Conservation (phyloP, 2,888 invertebrate genomes). For the Catocala sponsa region DNA sequence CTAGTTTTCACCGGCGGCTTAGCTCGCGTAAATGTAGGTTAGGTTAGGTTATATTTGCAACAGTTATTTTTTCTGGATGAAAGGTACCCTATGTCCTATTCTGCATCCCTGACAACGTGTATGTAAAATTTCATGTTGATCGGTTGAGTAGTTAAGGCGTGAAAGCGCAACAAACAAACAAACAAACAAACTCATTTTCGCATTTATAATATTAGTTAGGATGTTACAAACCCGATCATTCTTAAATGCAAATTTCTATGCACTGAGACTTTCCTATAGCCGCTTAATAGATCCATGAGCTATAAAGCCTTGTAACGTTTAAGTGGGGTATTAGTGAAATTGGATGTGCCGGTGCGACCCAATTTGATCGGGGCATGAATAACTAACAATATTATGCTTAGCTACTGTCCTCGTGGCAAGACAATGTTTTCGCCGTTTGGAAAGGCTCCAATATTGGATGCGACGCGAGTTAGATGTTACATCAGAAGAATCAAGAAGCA, state of each 20-base stretch:
- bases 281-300: conserved; percentile 42
- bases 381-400: conserved; percentile 42
- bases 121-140: no score
- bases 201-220: no score
- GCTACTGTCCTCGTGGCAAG: conserved; percentile 45
- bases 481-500: no score
- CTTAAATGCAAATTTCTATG: conserved; percentile 49
- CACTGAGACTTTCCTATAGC: conserved; percentile 26
- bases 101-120: no score
- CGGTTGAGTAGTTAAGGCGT: no score
- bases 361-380: conserved; percentile 19
- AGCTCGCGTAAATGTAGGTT: no score
- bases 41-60: no score
- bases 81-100: no score
- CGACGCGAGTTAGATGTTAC: conserved; percentile 36
- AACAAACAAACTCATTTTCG: no score
- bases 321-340: conserved; percentile 48
- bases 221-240: conserved; percentile 27
- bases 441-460: conserved; percentile 36
- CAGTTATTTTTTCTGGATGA: no score
- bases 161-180: no score
- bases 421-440: conserved; percentile 51
- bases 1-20: no score
- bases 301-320: conserved; percentile 36
- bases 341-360: conserved; percentile 36